Evolutionary conservation across 2,888 invertebrate species (phyloP), one percentile per base, ranked within the genome.

Genomic region (Drosophila leonis): DNA sequence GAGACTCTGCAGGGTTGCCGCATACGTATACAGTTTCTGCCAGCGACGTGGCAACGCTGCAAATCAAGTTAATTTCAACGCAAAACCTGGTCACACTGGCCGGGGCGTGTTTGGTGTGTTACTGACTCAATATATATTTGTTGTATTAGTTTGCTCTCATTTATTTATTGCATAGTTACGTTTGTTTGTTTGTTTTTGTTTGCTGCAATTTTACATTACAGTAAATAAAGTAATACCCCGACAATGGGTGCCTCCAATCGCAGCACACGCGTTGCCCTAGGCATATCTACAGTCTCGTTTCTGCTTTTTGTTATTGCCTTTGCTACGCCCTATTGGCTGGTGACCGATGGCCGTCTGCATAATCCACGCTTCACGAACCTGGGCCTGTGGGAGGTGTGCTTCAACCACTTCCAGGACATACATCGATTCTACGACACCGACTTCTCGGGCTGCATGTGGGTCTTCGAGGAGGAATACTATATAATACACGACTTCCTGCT

Each of bases 381-480:
- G 68, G 99, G 99, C 35, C 94, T 99, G 39, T 99, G 99, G 99
- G 97, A 98, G 93, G 98, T 98, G 5, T 99, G 99, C 92, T 98
- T 99, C 88, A 95, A 96, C 84, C 95, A 96, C 49, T 98, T 98
- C 91, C 95, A 96, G 93, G 98, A 98, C 92, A 95, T 97, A 6
- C 96, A 96, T 81, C 96, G 96, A 78, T 95, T 95, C 92, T 98
- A 98, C 93, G 98, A 98, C 89, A 96, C 95, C 7, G 94, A 94
- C 60, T 98, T 98, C 88, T 95, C 94, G 18, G 98, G 97, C 0
- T 99, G 99, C 91, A 98, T 98, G 97, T 99, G 98, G 98, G 97
- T 99, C 70, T 98, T 98, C 90, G 98, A 98, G 93, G 98, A 98
- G 92, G 98, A 99, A 93, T 98, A 98, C 92, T 98, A 98, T 91